Evolutionary conservation across 2,797 vertebrate species (phyloP).

Genomic region (Furcifer pardalis): DNA sequence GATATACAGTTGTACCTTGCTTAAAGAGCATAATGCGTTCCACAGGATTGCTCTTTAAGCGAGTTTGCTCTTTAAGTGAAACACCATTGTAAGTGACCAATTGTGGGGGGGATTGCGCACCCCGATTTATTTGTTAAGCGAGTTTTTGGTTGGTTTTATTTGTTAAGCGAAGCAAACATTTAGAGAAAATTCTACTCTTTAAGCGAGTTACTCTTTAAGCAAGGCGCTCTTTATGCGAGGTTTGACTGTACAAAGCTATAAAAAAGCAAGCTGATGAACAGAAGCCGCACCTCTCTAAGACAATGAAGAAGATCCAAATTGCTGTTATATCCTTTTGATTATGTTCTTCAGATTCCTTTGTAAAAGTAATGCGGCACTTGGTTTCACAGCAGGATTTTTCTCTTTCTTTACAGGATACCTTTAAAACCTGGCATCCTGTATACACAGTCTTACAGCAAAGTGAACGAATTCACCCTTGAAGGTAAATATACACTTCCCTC

Average conservation of each 20-base stretch:
- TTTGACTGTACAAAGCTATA: neutral
- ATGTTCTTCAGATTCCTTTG: neutral
- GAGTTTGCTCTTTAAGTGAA: no score
- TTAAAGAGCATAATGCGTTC: no score
- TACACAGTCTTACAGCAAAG: conserved; percentile 7
- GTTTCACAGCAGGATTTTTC: conserved; percentile 15
- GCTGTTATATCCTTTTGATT: neutral
- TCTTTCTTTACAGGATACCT: conserved; percentile 22
- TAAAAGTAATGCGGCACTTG: conserved; percentile 9
- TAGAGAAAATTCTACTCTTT: no score
- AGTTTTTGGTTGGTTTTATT: no score
- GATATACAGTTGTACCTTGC: no score
- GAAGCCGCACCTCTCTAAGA: neutral
- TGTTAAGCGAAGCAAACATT: no score
- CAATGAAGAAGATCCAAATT: conserved; percentile 17
- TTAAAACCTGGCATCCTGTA: neutral
- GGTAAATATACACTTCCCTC: conserved; percentile 37
- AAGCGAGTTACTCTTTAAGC: no score
- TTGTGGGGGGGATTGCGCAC: no score
- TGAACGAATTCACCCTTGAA: conserved; percentile 33
- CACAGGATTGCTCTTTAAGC: no score
- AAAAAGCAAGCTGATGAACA: neutral
- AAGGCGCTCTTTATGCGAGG: no score
- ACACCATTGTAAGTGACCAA: no score
- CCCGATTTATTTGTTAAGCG: no score